Base-by-base conservation (phyloP, 2,797 vertebrate species). In the Sciaenops ocellatus region DNA sequence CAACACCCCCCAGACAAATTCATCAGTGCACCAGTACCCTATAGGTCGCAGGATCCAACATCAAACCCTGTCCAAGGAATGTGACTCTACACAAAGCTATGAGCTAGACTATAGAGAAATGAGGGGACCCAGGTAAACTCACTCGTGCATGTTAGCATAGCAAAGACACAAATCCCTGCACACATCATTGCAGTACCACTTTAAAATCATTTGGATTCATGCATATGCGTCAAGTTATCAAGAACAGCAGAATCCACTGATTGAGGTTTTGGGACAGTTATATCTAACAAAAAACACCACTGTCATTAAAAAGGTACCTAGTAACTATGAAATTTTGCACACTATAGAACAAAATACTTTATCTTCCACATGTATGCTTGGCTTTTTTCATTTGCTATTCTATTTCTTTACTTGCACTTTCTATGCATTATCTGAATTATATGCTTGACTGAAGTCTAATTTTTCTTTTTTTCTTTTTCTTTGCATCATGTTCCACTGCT, bases 21-120 rank as follows among this genome's bases (percentile, higher is more conserved):
- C 97, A 15, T 99, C 98, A 0, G 90, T 96, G 50, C 97, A 98
- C 91, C 98, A 99, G 91, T 99, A 98, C 84, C 92, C 97, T 0
- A 95, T 96, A 11, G 96, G 96, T 0, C 86, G 93, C 22, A 95
- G 92, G 73, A 85, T 94, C 66, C 96, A 96, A 67, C 96, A 95
- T 79, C 95, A 93, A 69, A 90, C 92, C 7, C 78, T 91, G 44
- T 87, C 93, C 73, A 89, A 94, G 72, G 96, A 97, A 47, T 90
- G 95, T 11, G 94, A 97, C 82, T 95, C 96, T 1, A 65, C 96
- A 2, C 96, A 96, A 48, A 96, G 84, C 82, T 97, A 95, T 20
- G 97, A 97, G 28, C 84, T 95, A 20, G 97, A 97, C 84, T 96
- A 94, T 76, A 94, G 87, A 78, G 97, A 98, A 52, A 94, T 84